Base-by-base conservation (phyloP, 2,113 vertebrate species). In the Redunca redunca region DNA sequence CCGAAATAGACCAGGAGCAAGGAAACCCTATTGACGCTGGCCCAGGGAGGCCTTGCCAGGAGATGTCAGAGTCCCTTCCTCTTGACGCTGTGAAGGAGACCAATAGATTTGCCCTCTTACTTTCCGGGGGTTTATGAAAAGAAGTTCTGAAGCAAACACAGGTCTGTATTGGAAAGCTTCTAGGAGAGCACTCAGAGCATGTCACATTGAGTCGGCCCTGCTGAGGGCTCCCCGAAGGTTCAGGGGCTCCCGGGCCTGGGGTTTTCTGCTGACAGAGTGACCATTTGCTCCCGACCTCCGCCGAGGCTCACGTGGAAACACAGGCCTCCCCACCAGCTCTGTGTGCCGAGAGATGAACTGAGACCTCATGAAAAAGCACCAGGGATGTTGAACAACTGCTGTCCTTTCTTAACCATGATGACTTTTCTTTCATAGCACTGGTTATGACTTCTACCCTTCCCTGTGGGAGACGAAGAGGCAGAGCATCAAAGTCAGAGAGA, bases 201-300 rank as follows among this genome's bases (percentile, higher is more conserved):
- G 1, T 28, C 7, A 2, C 19, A 1, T 16, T 1, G 2, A 23
- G 30, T 36, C 2, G 23, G 25, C 50, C 50, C 53, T 52, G 30
- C 43, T 52, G 64, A 26, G 57, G 48, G 9, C 0, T 1, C 12
- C 43, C 5, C 0, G 25, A 50, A 78, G 77, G 53, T n/a, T 46
- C 2, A 0, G 3, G 85, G 67, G 53, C 4, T 19, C 82, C 89
- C 2, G 1, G 12, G 21, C 71, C 52, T 64, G 80, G n/a, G 17
- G 8, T 53, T 57, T 21, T 62, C 91, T 11, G 21, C 21, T 3
- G 62, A 78, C n/a, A 50, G 48, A 78, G 23, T 0, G 1, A 55
- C 12, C 6, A 1, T 46, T n/a, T 36, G 23, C 71, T 30, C 33
- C 74, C 8, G 33, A 12, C n/a, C 64, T 74, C 36, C 19, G 13